Evolutionary conservation across 1,140 invertebrate genomes (phyloP), one percentile per base, ranked within the genome.

Genomic region (Zophobas morio): DNA sequence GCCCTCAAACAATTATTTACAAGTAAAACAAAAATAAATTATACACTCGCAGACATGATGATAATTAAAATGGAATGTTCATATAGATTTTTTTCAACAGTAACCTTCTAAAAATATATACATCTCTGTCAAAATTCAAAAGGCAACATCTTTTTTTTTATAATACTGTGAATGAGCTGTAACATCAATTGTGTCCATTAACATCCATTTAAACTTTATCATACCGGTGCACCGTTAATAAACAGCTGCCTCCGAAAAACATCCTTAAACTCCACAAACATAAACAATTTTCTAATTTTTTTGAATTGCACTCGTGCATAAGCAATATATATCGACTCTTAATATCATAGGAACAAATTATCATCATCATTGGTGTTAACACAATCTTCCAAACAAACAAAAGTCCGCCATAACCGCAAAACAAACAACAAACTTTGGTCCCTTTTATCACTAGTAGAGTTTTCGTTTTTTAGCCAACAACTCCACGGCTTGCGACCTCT

Each of bases 371-470:
- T 46, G 42, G 42, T 46, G 42, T 46, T 46, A 46, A 46, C 6
- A 46, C 42, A 46, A 46, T 46, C 6, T 46, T 46, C 42, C 6
- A 46, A 46, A 46, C 3, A 8, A 46, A 46, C 3, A 46, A 46
- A 46, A 46, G 6, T 8, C 2, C 49, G 49, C n/a, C 49, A 51
- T 51, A 51, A 51, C 49, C 49, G 6, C 49, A 51, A 51, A 51
- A 51, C 37, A 77, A 79, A 56, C 72, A 70, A 70, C 20, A 20
- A 20, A 20, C 66, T 78, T 83, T 83, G 81, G 81, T 82, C 81
- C 82, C 82, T 73, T 70, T 70, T 60, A 37, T 78, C 51, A 51
- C 49, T 51, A 78, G 37, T 79, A 82, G 8, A 78, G 75, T 66
- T 75, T 71, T 20, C 78, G 75, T 6, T 81, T 81, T 57, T 74